These are phyloP conservation scores for Diglossa brunneiventris DNA, from an alignment of 2,113 vertebrate genomes.

Conservation along the genomic window DNA sequence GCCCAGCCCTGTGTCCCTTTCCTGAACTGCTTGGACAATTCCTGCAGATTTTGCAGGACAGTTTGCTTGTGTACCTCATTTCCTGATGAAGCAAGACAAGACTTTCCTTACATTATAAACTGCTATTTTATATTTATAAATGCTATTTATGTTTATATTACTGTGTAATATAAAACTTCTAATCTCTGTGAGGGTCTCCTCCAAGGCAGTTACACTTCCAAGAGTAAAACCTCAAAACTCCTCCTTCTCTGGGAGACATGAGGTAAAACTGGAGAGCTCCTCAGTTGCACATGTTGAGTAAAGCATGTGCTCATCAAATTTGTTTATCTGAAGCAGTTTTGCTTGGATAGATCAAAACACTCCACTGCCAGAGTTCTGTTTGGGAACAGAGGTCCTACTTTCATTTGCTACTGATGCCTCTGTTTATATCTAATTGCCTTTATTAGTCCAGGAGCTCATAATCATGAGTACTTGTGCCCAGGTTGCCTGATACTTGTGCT, in stretches of 20 bases:
- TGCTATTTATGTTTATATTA: neutral
- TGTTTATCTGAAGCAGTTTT: neutral
- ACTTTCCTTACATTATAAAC: neutral
- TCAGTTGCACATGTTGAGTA: neutral
- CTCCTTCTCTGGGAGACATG: neutral
- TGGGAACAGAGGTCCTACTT: neutral
- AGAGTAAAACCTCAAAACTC: neutral
- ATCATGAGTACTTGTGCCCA: neutral
- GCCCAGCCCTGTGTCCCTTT: neutral
- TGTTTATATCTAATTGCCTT: neutral
- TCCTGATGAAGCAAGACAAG: neutral
- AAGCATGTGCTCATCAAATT: neutral
- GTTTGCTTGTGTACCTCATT: neutral
- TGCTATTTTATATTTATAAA: neutral
- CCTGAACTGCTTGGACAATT: neutral
- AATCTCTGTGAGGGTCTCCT: accelerated
- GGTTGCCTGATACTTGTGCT: neutral
- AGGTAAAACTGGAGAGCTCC: neutral
- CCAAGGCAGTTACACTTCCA: neutral
- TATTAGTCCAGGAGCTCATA: constrained; percentile 18
- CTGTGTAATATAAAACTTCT: neutral
- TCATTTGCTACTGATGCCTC: neutral
- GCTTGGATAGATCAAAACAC: neutral
- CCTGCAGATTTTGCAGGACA: neutral
- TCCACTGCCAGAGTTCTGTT: neutral